These are phyloP conservation scores for Micrasema longulum DNA, from an alignment of 1,140 invertebrate species.

Conservation along the genomic window DNA sequence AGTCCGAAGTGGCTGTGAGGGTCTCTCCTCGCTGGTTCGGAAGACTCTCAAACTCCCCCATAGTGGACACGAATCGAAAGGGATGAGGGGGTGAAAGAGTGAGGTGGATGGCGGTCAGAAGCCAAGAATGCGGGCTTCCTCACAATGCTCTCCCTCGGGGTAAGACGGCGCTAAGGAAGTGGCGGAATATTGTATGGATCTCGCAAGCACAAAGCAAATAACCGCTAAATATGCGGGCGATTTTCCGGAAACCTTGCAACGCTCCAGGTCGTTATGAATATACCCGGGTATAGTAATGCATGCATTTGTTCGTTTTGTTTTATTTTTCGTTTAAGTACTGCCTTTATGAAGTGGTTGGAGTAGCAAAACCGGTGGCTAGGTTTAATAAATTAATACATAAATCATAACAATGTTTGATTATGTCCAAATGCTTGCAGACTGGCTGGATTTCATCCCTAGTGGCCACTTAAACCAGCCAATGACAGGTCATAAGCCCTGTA, in stretches of 20 bases:
- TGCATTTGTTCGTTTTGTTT: no score
- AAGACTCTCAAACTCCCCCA: constrained; percentile 10
- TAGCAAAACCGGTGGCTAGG: no score
- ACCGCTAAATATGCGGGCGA: constrained; percentile 12
- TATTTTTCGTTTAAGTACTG: not conserved
- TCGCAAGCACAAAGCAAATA: constrained; percentile 23
- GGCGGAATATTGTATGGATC: constrained; percentile 33
- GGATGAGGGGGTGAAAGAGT: not conserved
- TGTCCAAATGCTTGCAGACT: no score
- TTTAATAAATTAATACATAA: no score
- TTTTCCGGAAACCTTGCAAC: not conserved
- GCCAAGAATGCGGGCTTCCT: constrained; percentile 36
- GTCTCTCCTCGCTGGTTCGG: constrained; percentile 2
- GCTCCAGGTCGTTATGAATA: no score
- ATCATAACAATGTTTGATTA: no score
- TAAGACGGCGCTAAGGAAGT: constrained; percentile 14
- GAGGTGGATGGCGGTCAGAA: constrained; percentile 19
- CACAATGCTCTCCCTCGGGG: constrained; percentile 11
- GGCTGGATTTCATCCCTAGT: no score
- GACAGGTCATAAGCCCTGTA: no score
- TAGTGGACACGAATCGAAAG: not conserved
- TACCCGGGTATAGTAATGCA: no score
- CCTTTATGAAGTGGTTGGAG: not conserved
- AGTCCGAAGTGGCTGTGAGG: constrained; percentile 34
- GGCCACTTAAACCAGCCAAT: no score